phyloP scores from a whole-genome alignment of 2,797 vertebrate species.

The Pipistrellus kuhlii region DNA sequence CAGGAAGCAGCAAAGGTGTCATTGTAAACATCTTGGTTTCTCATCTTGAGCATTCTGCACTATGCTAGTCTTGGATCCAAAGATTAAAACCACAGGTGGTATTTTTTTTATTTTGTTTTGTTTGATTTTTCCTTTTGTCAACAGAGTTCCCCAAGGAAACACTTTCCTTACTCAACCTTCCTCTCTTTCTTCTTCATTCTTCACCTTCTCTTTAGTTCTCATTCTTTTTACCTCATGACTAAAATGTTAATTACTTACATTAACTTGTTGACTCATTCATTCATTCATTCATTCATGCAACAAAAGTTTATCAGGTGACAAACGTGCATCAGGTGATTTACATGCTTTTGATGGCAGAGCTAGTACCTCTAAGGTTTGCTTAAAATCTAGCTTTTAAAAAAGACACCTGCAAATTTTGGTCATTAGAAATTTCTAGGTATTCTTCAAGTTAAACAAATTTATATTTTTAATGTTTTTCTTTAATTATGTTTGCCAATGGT shows the following conservation, averaged over 20 bases:
- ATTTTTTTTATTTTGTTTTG: neutral
- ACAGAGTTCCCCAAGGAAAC: neutral
- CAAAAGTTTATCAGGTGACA: neutral
- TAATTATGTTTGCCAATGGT: conserved; percentile 19
- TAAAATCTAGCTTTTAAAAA: neutral
- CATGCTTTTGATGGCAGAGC: neutral
- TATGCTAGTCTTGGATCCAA: conserved; percentile 32
- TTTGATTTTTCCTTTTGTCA: neutral
- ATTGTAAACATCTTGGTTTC: neutral
- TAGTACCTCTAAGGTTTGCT: neutral
- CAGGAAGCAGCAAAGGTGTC: conserved; percentile 23
- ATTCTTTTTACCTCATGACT: conserved; percentile 18
- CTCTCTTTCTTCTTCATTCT: neutral
- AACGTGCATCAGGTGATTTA: neutral
- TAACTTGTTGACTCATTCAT: neutral
- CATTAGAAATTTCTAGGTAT: conserved; percentile 41
- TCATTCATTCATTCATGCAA: neutral
- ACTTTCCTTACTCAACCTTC: neutral
- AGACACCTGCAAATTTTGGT: neutral
- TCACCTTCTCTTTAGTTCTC: conserved; percentile 14
- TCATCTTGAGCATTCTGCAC: neutral
- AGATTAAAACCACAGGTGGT: conserved; percentile 4
- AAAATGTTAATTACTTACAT: neutral
- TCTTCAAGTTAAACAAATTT: conserved; percentile 33
- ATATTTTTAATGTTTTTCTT: conserved; percentile 14